phyloP scores from a whole-genome alignment of 2,888 invertebrate species.

The Tricholauxania praeusta region DNA sequence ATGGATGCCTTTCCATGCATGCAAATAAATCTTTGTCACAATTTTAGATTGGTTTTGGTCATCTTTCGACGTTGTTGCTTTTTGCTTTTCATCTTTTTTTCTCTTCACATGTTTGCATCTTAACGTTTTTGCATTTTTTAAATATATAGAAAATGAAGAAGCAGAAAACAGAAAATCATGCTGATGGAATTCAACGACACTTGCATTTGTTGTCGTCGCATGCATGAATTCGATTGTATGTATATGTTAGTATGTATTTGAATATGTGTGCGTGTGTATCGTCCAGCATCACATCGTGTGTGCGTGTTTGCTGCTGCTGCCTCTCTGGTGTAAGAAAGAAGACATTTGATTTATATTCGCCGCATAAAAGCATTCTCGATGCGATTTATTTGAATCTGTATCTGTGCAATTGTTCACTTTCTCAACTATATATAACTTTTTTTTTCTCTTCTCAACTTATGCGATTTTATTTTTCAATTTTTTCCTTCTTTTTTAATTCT shows the following conservation, averaged over 20 bases:
- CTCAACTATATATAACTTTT: slow-evolving; percentile 2
- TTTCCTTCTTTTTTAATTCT: neutral
- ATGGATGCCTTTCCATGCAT: slow-evolving; percentile 13
- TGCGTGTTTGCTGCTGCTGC: neutral
- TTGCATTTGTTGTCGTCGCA: neutral
- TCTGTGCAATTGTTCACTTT: slow-evolving; percentile 34
- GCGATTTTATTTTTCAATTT: neutral
- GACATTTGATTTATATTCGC: slow-evolving; percentile 38
- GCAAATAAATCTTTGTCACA: slow-evolving; percentile 43
- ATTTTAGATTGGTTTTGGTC: slow-evolving; percentile 36
- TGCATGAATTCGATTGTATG: neutral
- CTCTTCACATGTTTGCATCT: slow-evolving; percentile 9
- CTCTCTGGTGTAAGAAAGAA: neutral
- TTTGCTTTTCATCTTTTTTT: slow-evolving; percentile 12
- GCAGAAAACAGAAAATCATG: slow-evolving; percentile 15
- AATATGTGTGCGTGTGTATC: slow-evolving; percentile 24
- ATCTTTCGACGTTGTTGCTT: slow-evolving; percentile 22
- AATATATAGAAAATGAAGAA: slow-evolving; percentile 12
- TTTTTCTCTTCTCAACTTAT: neutral
- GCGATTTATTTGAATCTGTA: slow-evolving; percentile 35
- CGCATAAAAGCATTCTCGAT: slow-evolving; percentile 32
- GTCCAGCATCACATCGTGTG: neutral
- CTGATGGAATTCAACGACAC: slow-evolving; percentile 29
- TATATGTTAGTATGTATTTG: neutral
- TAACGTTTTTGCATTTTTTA: slow-evolving; percentile 18